Percentiles rank a stretch among this genome's conserved stretches.
These are phyloP conservation scores for Tyrophagus putrescentiae DNA, from an alignment of 1,140 invertebrate species.

Conservation along the genomic window DNA sequence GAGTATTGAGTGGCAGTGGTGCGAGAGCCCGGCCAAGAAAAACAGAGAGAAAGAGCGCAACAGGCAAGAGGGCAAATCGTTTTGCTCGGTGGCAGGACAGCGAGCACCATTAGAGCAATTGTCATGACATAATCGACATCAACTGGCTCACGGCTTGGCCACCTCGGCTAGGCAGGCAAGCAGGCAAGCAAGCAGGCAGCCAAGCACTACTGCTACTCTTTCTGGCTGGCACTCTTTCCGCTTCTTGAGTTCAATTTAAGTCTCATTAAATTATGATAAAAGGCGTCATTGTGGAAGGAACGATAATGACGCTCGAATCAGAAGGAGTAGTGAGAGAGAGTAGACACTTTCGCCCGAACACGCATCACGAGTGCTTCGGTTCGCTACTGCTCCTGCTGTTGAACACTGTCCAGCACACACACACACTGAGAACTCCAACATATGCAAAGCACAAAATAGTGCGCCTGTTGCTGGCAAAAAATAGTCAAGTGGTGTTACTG, in stretches of 20 bases:
- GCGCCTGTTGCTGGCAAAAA: no score
- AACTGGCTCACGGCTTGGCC: not conserved
- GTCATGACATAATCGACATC: not conserved
- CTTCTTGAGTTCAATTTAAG: conserved; percentile 12
- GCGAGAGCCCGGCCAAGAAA: no score
- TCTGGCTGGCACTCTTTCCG: not conserved
- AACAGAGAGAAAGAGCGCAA: not conserved
- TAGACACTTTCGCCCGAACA: not conserved
- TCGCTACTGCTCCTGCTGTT: no score
- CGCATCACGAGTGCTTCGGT: no score
- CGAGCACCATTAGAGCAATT: not conserved
- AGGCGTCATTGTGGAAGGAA: conserved; percentile 10
- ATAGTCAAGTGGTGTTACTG: no score
- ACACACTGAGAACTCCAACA: no score
- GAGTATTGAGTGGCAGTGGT: not conserved
- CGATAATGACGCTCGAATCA: not conserved
- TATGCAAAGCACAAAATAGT: no score
- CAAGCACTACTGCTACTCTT: no score
- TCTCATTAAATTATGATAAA: conserved; percentile 15
- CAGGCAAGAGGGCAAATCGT: conserved; percentile 8
- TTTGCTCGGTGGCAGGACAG: conserved; percentile 1
- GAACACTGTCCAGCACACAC: no score
- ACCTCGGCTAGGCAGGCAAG: not conserved
- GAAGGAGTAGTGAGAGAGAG: not conserved
- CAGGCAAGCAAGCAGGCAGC: no score